Conservation (phyloP, 2,888 invertebrate species). For the Ectobius pallidus region DNA sequence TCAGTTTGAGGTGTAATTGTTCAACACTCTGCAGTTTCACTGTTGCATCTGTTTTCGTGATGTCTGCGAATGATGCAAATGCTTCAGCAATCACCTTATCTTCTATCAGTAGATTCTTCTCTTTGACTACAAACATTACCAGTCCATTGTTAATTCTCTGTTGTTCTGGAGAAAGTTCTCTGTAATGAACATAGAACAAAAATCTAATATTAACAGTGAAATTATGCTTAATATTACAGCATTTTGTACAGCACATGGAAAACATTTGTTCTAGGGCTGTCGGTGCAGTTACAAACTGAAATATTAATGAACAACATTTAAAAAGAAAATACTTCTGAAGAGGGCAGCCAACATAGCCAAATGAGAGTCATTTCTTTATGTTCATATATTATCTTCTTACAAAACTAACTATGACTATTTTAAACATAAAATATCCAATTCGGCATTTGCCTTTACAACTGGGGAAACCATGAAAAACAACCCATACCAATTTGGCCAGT, state of each 20-base stretch:
- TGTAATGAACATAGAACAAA: slow-evolving; percentile 50
- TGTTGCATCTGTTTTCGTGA: slow-evolving; percentile 67
- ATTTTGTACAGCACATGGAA: too few relatives aligned
- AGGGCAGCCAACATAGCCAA: too few relatives aligned
- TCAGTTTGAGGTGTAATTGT: slow-evolving; percentile 75
- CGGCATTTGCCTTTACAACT: too few relatives aligned
- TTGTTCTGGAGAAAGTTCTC: slow-evolving; percentile 74
- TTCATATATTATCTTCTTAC: too few relatives aligned
- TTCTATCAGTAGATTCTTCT: slow-evolving; percentile 92
- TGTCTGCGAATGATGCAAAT: slow-evolving; percentile 80
- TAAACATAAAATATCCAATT: too few relatives aligned
- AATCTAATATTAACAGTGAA: neutral
- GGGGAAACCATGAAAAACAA: too few relatives aligned
- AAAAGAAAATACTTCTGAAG: too few relatives aligned
- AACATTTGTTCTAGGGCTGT: neutral
- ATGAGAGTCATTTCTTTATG: neutral
- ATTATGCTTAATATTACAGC: neutral
- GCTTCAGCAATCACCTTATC: slow-evolving; percentile 96
- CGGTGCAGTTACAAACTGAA: too few relatives aligned
- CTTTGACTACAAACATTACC: slow-evolving; percentile 90
- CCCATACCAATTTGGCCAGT: too few relatives aligned
- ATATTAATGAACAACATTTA: too few relatives aligned
- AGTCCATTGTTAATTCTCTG: slow-evolving; percentile 70
- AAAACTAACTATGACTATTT: too few relatives aligned
- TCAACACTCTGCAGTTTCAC: slow-evolving; percentile 64